These are phyloP conservation scores for Athetis lepigone DNA, from an alignment of 2,888 invertebrate species.

Conservation along the genomic window DNA sequence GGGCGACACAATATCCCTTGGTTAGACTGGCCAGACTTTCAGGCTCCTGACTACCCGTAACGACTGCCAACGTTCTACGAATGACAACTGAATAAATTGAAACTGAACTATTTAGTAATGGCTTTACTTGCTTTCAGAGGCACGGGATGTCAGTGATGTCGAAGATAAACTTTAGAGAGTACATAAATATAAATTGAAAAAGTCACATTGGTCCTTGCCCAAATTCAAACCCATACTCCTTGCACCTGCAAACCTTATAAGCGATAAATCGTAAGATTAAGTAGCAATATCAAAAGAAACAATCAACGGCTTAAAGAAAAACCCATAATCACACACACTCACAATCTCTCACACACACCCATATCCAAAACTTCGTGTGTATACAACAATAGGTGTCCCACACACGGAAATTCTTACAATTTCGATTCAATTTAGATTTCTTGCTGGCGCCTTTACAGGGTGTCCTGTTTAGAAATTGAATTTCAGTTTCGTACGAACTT, in stretches of 20 bases:
- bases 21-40: too few species aligned
- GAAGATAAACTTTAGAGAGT: too few species aligned
- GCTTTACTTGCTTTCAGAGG: too few species aligned
- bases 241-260: slow-evolving; percentile 19
- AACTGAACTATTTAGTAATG: too few species aligned
- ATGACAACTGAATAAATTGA: too few species aligned
- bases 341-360: slow-evolving; percentile 11
- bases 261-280: slow-evolving; percentile 29
- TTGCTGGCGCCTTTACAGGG: slow-evolving; percentile 66
- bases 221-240: too few species aligned
- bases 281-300: slow-evolving; percentile 47
- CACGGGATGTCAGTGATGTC: too few species aligned
- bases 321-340: slow-evolving; percentile 40
- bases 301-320: slow-evolving; percentile 49
- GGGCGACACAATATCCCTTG: too few species aligned
- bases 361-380: neutral
- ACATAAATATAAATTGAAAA: too few species aligned
- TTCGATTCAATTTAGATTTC: slow-evolving; percentile 80
- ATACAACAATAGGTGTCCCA: slow-evolving; percentile 60
- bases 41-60: too few species aligned
- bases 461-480: slow-evolving; percentile 61
- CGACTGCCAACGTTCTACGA: too few species aligned
- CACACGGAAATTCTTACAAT: slow-evolving; percentile 74
- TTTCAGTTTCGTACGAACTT: slow-evolving; percentile 27
- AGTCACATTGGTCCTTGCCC: too few species aligned